These are phyloP conservation scores for Caenorhabditis sp. DNA, from an alignment of 2,888 invertebrate genomes.

Conservation along the genomic window DNA sequence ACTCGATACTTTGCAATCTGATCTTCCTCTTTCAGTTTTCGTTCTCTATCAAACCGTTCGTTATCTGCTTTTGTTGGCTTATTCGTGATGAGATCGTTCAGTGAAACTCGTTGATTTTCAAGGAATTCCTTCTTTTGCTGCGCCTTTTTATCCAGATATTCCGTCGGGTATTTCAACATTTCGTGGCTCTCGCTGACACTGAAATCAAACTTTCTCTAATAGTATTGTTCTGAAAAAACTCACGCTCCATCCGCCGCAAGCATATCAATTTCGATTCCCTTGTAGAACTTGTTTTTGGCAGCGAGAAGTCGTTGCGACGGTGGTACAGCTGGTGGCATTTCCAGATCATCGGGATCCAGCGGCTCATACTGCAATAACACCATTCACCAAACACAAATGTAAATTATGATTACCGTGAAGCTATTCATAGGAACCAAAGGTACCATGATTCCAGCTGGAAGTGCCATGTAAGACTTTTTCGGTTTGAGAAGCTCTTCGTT, in stretches of 20 bases:
- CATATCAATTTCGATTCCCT: slow-evolving; percentile 87
- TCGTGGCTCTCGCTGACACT: slow-evolving; percentile 44
- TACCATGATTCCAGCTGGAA: slow-evolving; percentile 98
- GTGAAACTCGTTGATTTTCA: slow-evolving; percentile 33
- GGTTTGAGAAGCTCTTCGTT: slow-evolving; percentile 66
- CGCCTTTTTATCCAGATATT: slow-evolving; percentile 96
- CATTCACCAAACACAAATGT: not conserved
- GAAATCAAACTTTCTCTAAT: no score
- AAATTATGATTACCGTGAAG: slow-evolving; percentile 84
- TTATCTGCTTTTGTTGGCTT: slow-evolving; percentile 17
- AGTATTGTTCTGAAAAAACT: no score
- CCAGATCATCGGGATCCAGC: slow-evolving; percentile 92
- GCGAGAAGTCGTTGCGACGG: slow-evolving; percentile 94
- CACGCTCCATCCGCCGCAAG: slow-evolving; percentile 35
- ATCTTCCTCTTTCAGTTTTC: slow-evolving; percentile 56
- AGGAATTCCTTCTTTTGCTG: slow-evolving; percentile 53
- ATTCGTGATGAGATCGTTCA: slow-evolving; percentile 34
- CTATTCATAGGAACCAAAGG: slow-evolving; percentile 96
- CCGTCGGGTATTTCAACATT: slow-evolving; percentile 39
- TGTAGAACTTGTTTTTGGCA: slow-evolving; percentile 96
- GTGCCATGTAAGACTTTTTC: slow-evolving; percentile 85
- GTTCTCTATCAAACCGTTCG: slow-evolving; percentile 42
- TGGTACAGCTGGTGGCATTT: slow-evolving; percentile 95
- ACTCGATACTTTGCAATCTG: slow-evolving; percentile 3
- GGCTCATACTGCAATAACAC: slow-evolving; percentile 88